Evolutionary conservation across 2,113 vertebrate genomes (phyloP).

Genomic region (Trematocara nigrifrons): DNA sequence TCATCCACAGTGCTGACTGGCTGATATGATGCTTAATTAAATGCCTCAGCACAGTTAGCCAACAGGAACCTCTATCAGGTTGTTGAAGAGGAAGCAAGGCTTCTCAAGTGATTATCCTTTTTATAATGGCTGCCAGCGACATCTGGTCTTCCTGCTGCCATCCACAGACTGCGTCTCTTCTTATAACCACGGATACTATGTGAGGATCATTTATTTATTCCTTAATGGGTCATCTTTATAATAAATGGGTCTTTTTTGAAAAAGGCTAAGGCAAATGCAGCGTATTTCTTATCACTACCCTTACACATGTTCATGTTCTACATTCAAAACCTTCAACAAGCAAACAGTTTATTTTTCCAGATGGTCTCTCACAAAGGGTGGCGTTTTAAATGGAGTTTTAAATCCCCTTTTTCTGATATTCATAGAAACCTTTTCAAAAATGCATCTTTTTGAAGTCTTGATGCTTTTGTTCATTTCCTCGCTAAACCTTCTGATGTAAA

Average conservation of each 20-base stretch:
- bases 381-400: neutral
- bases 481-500: neutral
- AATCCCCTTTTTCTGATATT: neutral
- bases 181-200: neutral
- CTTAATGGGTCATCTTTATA: neutral
- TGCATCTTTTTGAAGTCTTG: neutral
- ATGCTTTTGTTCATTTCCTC: neutral
- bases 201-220: neutral
- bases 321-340: neutral
- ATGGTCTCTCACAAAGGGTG: neutral
- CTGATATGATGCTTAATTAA: neutral
- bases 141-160: constrained; percentile 35
- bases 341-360: neutral
- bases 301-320: neutral
- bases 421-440: neutral
- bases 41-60: neutral
- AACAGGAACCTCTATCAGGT: neutral
- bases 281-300: neutral
- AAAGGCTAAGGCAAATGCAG: neutral
- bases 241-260: neutral
- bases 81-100: neutral
- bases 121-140: constrained; percentile 22
- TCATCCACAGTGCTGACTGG: neutral
- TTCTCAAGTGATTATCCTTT: constrained; percentile 9
- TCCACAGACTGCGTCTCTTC: neutral